phyloP scores from a whole-genome alignment of 2,113 vertebrate genomes.

The Phrynosoma platyrhinos region DNA sequence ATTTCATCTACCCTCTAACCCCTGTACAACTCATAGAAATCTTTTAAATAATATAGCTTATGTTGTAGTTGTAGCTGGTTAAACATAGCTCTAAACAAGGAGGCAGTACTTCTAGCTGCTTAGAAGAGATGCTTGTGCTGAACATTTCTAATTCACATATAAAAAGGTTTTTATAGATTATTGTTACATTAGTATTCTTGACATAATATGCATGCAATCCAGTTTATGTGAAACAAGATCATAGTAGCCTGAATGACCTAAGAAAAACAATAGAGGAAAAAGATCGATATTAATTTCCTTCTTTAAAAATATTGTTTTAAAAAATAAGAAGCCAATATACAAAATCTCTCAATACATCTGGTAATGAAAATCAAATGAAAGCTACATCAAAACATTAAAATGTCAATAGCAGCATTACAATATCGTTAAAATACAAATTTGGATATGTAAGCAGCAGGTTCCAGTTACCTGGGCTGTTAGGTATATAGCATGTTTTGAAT shows the following conservation, averaged over 20 bases:
- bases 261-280: neutral
- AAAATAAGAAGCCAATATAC: neutral
- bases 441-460: neutral
- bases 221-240: neutral
- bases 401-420: neutral
- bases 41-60: conserved; percentile 8
- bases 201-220: neutral
- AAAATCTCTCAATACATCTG: neutral
- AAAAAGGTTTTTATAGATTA: neutral
- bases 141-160: neutral
- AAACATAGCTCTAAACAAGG: neutral
- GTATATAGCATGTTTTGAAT: neutral
- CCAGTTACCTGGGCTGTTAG: neutral
- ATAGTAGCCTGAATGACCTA: neutral
- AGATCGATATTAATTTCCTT: conserved; percentile 2
- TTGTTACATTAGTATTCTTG: neutral
- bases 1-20: conserved; percentile 21
- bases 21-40: conserved; percentile 1
- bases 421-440: neutral
- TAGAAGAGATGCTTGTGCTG: neutral
- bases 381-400: neutral
- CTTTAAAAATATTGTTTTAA: neutral
- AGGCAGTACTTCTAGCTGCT: neutral
- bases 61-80: neutral
- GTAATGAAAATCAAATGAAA: neutral